Conservation (phyloP, 1,140 invertebrate genomes). For the Trichomalopsis sarcophagae region DNA sequence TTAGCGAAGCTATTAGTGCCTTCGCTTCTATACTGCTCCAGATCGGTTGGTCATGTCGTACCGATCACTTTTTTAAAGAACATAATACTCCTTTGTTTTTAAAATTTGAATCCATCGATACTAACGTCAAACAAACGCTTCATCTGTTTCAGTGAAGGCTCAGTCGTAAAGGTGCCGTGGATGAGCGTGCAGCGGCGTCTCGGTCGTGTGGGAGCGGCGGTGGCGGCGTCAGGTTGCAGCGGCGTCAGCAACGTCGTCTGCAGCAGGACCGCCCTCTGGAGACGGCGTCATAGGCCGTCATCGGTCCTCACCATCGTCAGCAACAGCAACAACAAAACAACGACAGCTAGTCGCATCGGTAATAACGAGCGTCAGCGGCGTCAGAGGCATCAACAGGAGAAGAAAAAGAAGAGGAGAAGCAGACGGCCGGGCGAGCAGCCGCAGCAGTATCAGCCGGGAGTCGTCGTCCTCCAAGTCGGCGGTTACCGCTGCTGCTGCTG, state of each 20-base stretch:
- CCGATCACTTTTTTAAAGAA: background rate
- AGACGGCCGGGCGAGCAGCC: background rate
- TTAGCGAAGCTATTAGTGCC: background rate
- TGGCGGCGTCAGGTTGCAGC: constrained; percentile 6
- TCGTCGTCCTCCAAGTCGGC: constrained; percentile 2
- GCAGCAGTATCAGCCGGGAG: constrained; percentile 4
- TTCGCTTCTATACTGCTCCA: too few relatives aligned
- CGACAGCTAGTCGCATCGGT: background rate
- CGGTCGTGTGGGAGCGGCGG: background rate
- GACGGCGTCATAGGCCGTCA: background rate
- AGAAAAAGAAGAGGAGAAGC: background rate
- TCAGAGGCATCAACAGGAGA: background rate
- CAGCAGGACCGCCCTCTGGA: background rate
- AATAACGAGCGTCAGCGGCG: background rate
- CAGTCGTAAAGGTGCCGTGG: constrained; percentile 31
- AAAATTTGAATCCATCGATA: background rate
- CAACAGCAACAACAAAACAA: background rate
- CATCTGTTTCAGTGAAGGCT: constrained; percentile 16
- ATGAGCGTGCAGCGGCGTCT: constrained; percentile 36
- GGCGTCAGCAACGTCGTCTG: background rate
- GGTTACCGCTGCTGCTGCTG: background rate
- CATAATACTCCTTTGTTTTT: too few relatives aligned
- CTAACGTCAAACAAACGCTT: background rate
- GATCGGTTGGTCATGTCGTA: background rate
- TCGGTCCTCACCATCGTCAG: background rate